Conservation (phyloP, 2,888 invertebrate species). For the Gastracanthus pulcherrimus region DNA sequence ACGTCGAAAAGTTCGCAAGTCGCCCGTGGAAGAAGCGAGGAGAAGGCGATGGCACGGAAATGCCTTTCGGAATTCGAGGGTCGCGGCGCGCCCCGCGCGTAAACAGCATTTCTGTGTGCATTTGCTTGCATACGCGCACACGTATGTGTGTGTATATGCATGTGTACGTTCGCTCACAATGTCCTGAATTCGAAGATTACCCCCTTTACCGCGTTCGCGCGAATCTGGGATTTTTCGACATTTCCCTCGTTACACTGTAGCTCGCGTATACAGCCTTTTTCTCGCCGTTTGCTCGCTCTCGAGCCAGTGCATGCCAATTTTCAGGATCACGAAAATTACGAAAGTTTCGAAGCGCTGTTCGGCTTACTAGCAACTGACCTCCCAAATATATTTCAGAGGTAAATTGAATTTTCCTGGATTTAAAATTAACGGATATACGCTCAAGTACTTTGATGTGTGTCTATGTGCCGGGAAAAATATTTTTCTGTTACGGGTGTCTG, state of each 20-base stretch:
- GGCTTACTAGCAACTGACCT: background rate
- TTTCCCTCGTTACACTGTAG: constrained; percentile 35
- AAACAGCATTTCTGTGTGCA: background rate
- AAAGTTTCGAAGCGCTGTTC: constrained; percentile 1
- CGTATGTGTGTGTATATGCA: background rate
- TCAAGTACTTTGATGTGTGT: background rate
- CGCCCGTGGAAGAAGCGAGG: background rate
- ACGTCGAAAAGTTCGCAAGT: background rate
- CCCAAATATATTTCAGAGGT: background rate
- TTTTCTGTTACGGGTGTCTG: background rate
- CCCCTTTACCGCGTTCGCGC: background rate
- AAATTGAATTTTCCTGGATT: constrained; percentile 20
- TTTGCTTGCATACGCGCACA: background rate
- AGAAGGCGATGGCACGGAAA: background rate
- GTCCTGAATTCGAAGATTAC: constrained; percentile 10
- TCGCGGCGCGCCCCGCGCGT: background rate
- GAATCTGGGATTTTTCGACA: background rate
- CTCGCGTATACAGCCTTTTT: background rate
- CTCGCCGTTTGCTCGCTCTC: background rate
- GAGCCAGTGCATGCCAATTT: background rate
- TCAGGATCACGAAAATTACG: constrained; percentile 10
- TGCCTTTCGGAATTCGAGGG: constrained; percentile 6
- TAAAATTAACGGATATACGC: background rate
- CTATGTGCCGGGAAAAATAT: background rate
- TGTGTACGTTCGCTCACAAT: background rate